phyloP scores from a whole-genome alignment of 2,113 vertebrate genomes.

The Dicentrarchus labrax region DNA sequence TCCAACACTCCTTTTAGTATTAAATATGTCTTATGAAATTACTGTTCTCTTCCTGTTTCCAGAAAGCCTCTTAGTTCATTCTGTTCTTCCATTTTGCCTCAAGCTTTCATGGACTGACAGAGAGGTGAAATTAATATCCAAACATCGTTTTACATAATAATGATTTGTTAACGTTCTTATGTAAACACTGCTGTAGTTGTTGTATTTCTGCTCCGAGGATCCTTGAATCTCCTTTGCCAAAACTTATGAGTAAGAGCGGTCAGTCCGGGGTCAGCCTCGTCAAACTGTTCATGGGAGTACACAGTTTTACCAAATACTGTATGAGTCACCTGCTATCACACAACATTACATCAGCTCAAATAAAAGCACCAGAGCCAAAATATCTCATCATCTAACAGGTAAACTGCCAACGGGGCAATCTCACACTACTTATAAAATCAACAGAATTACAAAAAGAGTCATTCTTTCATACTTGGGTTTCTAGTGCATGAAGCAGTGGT shows the following conservation, averaged over 20 bases:
- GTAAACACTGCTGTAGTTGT: neutral
- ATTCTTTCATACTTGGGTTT: conserved; percentile 23
- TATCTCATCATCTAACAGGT: neutral
- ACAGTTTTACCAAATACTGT: conserved; percentile 37
- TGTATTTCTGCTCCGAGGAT: neutral
- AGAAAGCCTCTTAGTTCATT: neutral
- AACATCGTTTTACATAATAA: neutral
- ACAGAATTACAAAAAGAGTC: conserved; percentile 9
- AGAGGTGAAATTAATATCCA: neutral
- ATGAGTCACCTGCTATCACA: conserved; percentile 32
- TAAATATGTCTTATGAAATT: conserved; percentile 4
- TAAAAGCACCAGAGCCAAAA: conserved; percentile 6
- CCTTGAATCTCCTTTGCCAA: neutral
- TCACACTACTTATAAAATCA: neutral
- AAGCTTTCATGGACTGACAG: neutral
- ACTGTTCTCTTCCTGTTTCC: conserved; percentile 13
- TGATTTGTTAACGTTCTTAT: neutral
- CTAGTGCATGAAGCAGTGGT: conserved; percentile 20
- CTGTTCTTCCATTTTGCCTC: neutral
- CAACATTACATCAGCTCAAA: conserved; percentile 7
- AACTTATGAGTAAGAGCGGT: neutral
- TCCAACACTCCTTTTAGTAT: conserved; percentile 52
- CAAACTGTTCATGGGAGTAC: neutral
- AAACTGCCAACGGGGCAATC: neutral
- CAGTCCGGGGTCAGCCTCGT: neutral